A percentile compares a stretch with the other conserved stretches of the same genome.
Evolutionary conservation across 1,140 invertebrate species (phyloP).

Genomic region (Rhopalosiphum maidis): DNA sequence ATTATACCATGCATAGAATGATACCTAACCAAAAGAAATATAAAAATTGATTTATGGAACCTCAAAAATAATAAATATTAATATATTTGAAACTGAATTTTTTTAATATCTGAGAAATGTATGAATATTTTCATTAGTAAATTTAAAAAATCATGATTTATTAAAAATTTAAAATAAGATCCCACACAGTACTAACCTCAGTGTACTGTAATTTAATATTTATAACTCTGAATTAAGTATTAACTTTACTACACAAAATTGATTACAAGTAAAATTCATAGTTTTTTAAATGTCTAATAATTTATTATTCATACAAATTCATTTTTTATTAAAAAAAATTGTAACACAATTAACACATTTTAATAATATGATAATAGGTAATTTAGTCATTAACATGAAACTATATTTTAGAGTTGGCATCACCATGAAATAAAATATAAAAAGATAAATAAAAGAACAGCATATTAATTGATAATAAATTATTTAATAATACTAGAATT

Average conservation of each 20-base stretch:
- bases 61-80: not conserved
- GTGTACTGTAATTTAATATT: not conserved
- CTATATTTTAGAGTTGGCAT: not conserved
- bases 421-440: not conserved
- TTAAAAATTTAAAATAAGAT: too few relatives aligned
- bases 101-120: not conserved
- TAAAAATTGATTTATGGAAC: not conserved
- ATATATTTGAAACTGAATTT: not conserved
- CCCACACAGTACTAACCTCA: not conserved
- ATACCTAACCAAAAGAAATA: not conserved
- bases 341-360: not conserved
- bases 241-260: not conserved
- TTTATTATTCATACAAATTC: not conserved
- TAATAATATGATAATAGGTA: not conserved
- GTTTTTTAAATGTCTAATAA: not conserved
- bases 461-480: not conserved
- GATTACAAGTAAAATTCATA: not conserved
- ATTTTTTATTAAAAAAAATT: not conserved
- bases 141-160: too few relatives aligned
- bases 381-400: not conserved
- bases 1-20: too few relatives aligned
- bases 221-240: not conserved
- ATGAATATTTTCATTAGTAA: too few relatives aligned
- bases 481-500: not conserved
- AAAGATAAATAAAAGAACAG: not conserved